These are phyloP conservation scores for Aspiorhynchus laticeps DNA, from an alignment of 2,113 vertebrate genomes.

Conservation along the genomic window DNA sequence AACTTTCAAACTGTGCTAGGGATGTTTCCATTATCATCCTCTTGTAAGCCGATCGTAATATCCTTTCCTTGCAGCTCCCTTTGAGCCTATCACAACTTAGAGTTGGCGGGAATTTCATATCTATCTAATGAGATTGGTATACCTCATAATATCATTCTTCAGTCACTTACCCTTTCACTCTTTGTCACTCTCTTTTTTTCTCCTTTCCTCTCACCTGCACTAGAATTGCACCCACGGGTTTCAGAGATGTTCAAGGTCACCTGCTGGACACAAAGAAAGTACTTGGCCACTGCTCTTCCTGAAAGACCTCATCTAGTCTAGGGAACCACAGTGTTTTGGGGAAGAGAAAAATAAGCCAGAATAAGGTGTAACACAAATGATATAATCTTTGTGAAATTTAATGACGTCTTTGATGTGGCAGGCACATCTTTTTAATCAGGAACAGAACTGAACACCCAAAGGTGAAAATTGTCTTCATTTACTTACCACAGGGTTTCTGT, in stretches of 20 bases:
- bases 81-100: conserved; percentile 6
- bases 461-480: not conserved
- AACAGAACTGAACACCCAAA: not conserved
- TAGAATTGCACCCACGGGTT: not conserved
- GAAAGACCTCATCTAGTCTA: not conserved
- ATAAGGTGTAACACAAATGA: not conserved
- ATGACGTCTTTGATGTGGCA: not conserved
- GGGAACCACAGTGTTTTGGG: not conserved
- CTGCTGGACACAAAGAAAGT: not conserved
- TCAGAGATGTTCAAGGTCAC: not conserved
- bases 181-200: conserved; percentile 20
- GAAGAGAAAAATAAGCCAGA: not conserved
- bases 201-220: not conserved
- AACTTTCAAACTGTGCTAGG: not conserved
- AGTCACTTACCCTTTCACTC: conserved; percentile 3
- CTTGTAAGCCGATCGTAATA: conserved; percentile 41
- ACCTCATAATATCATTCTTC: not conserved
- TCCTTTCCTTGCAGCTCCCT: conserved; percentile 1
- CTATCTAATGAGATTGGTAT: not conserved
- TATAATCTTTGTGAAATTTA: not conserved
- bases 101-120: not conserved
- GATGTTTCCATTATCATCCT: conserved; percentile 37
- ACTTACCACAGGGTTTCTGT: not conserved
- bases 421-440: not conserved
- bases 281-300: not conserved